phyloP scores from a whole-genome alignment of 2,888 invertebrate species.

The Cynaeus angustus region DNA sequence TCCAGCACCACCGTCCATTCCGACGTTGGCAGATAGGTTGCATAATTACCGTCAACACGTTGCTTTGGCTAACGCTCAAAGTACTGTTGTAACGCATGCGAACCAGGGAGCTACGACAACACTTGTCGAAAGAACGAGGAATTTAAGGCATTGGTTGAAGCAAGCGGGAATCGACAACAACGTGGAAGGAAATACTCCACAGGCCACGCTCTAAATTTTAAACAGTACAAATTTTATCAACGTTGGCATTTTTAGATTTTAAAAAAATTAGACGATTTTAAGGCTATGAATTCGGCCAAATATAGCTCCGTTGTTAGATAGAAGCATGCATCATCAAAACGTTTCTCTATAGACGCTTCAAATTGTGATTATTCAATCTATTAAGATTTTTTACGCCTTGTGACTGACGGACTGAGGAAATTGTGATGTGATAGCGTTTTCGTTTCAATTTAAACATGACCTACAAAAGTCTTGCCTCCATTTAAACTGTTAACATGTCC shows the following conservation, averaged over 20 bases:
- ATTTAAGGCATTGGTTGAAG: slow-evolving; percentile 79
- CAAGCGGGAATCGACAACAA: slow-evolving; percentile 70
- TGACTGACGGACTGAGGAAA: slow-evolving; percentile 27
- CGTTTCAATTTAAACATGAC: slow-evolving; percentile 18
- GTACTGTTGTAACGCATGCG: slow-evolving; percentile 70
- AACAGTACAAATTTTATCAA: slow-evolving; percentile 25
- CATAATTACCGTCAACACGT: slow-evolving; percentile 75
- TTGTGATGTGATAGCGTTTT: slow-evolving; percentile 32
- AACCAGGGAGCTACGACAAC: slow-evolving; percentile 76
- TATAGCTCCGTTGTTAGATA: slow-evolving; percentile 15
- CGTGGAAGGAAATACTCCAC: slow-evolving; percentile 59
- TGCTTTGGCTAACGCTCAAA: slow-evolving; percentile 71
- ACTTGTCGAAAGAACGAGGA: slow-evolving; percentile 78
- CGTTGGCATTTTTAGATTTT: slow-evolving; percentile 35
- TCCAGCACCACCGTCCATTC: slow-evolving; percentile 70
- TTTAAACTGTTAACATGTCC: slow-evolving; percentile 15
- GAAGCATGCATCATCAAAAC: slow-evolving; percentile 16
- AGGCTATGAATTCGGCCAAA: slow-evolving; percentile 4
- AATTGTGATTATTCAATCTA: slow-evolving; percentile 21
- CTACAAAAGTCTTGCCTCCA: slow-evolving; percentile 35
- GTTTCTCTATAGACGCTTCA: slow-evolving; percentile 29
- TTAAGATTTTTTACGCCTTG: slow-evolving; percentile 8
- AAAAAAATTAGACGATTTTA: slow-evolving; percentile 16
- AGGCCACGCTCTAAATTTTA: slow-evolving; percentile 64
- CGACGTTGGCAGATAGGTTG: slow-evolving; percentile 73